Evolutionary conservation across 2,888 invertebrate genomes (phyloP).

Genomic region (Carabus problematicus): DNA sequence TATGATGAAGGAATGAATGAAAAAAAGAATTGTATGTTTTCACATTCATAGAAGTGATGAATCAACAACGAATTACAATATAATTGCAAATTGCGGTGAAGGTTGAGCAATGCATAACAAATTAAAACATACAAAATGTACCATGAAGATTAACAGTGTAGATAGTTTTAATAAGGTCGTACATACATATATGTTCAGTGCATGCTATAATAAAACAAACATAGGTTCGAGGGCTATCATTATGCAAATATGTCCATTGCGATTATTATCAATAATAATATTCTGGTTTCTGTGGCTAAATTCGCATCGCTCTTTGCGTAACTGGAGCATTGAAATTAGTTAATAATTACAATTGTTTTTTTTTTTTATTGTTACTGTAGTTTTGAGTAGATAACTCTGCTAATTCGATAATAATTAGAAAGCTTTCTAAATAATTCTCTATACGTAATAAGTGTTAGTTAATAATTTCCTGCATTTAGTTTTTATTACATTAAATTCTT

Average conservation of each 20-base stretch:
- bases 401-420: constrained; percentile 1
- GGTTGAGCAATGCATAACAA: neutral
- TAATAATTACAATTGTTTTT: neutral
- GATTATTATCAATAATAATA: constrained; percentile 28
- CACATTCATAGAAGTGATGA: too few species aligned
- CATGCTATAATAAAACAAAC: constrained; percentile 12
- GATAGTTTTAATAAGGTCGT: constrained; percentile 26
- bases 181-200: neutral
- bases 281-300: constrained; percentile 24
- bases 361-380: neutral
- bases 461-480: too few species aligned
- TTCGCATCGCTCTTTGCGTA: constrained; percentile 19
- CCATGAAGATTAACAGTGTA: constrained; percentile 24
- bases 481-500: too few species aligned
- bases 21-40: too few species aligned
- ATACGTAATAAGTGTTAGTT: too few species aligned
- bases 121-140: constrained; percentile 16
- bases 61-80: neutral
- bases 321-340: constrained; percentile 15
- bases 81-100: neutral
- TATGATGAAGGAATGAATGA: too few species aligned
- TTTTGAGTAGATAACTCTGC: neutral
- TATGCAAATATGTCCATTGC: constrained; percentile 27
- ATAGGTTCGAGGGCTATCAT: constrained; percentile 19
- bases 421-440: neutral